These are phyloP conservation scores for Ammodytes dubius DNA, from an alignment of 2,113 vertebrate species.

Conservation along the genomic window DNA sequence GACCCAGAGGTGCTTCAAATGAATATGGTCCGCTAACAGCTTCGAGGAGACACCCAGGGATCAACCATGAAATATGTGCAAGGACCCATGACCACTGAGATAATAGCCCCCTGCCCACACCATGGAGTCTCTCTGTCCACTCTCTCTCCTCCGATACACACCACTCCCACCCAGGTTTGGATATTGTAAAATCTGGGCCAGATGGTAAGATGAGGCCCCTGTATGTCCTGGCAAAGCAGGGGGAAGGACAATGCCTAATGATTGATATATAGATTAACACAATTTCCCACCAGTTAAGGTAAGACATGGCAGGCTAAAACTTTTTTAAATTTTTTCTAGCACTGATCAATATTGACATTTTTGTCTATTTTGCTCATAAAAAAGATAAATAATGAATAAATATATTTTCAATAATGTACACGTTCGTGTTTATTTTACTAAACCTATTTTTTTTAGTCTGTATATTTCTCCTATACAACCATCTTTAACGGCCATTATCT, in stretches of 20 bases:
- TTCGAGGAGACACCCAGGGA: constrained; percentile 75
- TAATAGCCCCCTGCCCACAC: constrained; percentile 72
- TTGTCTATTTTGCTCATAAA: too few relatives aligned
- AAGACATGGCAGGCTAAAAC: too few relatives aligned
- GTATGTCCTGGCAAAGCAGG: constrained; percentile 64
- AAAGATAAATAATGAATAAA: too few relatives aligned
- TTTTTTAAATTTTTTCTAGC: too few relatives aligned
- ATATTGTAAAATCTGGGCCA: constrained; percentile 71
- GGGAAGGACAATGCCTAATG: constrained; percentile 75
- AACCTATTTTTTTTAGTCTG: too few relatives aligned
- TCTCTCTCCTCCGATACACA: constrained; percentile 37
- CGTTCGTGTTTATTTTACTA: too few relatives aligned
- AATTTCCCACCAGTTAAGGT: constrained; percentile 50
- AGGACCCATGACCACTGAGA: constrained; percentile 82
- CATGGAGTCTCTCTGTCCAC: constrained; percentile 53
- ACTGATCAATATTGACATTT: too few relatives aligned
- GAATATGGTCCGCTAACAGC: constrained; percentile 76
- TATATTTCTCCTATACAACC: too few relatives aligned
- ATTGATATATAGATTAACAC: constrained; percentile 72
- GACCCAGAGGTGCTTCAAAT: constrained; percentile 73
- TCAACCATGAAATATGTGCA: constrained; percentile 85
- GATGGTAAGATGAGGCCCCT: constrained; percentile 79
- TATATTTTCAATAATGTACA: too few relatives aligned
- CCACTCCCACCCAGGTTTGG: constrained; percentile 59
- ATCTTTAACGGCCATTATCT: too few relatives aligned